Conservation (phyloP, 2,797 vertebrate species). For the Propithecus perrieri region DNA sequence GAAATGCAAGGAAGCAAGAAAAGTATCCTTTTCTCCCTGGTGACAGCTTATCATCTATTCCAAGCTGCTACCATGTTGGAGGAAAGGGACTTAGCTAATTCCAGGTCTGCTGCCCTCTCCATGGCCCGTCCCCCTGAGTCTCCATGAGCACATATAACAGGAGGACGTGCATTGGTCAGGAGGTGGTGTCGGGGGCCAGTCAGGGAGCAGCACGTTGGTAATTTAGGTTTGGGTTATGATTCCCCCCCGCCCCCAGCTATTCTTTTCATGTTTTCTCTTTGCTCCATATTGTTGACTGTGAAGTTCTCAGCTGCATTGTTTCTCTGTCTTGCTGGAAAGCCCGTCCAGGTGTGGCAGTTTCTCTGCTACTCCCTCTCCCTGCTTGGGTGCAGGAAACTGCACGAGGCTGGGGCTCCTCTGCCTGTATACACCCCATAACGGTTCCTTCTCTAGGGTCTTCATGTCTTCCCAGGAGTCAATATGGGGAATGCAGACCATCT, state of each 20-base stretch:
- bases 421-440: fast-evolving
- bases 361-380: neutral
- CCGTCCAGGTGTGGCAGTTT: neutral
- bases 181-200: too few relatives aligned
- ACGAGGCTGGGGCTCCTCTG: too few relatives aligned
- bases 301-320: neutral
- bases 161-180: neutral
- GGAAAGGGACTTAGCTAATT: neutral
- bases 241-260: too few relatives aligned
- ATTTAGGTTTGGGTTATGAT: neutral
- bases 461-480: neutral
- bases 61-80: neutral
- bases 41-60: neutral
- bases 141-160: too few relatives aligned
- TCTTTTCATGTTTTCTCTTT: neutral
- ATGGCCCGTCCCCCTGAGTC: too few relatives aligned
- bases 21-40: neutral
- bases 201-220: neutral
- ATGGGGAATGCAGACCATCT: too few relatives aligned
- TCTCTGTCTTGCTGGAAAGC: neutral
- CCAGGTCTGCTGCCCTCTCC: neutral
- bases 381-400: too few relatives aligned
- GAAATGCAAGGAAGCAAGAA: neutral
- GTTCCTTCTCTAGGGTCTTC: neutral
- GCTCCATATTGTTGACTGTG: neutral